Percentiles rank a stretch among this genome's conserved stretches.
Evolutionary conservation across 2,888 invertebrate species (phyloP).

Genomic region (Cosmorhoe ocellata): DNA sequence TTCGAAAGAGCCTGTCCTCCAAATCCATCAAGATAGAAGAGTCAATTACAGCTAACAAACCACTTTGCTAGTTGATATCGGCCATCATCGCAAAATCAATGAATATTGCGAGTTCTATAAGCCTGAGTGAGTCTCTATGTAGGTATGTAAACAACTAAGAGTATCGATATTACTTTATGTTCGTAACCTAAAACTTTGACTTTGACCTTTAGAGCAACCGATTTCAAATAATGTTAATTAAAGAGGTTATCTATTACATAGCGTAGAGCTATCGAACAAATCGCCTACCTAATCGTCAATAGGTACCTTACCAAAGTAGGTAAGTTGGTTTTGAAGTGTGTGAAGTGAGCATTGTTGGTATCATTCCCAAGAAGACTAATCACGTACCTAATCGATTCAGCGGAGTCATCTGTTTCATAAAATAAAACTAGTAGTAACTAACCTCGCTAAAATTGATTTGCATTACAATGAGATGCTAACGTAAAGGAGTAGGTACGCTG

Average conservation of each 20-base stretch:
- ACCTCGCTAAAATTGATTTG: no score
- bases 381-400: conserved; percentile 46
- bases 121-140: conserved; percentile 8
- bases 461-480: no score
- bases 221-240: neutral
- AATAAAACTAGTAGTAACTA: no score
- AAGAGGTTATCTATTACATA: no score
- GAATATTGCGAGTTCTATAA: conserved; percentile 13
- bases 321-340: no score
- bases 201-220: neutral
- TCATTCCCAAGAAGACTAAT: conserved; percentile 48
- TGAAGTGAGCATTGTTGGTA: conserved; percentile 55
- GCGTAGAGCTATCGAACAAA: no score
- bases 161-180: neutral
- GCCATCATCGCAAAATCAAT: conserved; percentile 19
- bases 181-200: conserved; percentile 9
- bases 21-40: conserved; percentile 51
- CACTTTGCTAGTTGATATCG: conserved; percentile 30
- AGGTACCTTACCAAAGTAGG: no score
- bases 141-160: conserved; percentile 10
- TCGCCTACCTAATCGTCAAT: no score
- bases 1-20: conserved; percentile 48
- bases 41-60: conserved; percentile 57
- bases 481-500: no score
- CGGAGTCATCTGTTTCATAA: conserved; percentile 10